phyloP scores from a whole-genome alignment of 2,113 vertebrate species.

The Lutjanus erythropterus region DNA sequence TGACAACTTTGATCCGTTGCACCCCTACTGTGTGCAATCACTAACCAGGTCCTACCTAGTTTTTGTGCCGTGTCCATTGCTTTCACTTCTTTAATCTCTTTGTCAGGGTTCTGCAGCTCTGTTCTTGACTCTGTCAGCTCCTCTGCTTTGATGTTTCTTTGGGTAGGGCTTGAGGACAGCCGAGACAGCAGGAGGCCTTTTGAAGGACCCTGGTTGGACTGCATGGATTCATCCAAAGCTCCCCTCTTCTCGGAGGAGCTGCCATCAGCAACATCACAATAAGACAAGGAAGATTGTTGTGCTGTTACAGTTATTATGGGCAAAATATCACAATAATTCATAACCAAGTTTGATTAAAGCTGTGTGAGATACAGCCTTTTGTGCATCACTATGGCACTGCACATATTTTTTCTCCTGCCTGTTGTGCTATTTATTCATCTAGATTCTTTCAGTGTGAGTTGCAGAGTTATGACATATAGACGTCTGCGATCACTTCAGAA shows the following conservation, averaged over 20 bases:
- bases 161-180: neutral
- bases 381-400: neutral
- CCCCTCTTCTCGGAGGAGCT: conserved; percentile 57
- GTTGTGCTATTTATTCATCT: too few relatives aligned
- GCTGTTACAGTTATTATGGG: neutral
- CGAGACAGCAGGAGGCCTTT: neutral
- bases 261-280: neutral
- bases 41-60: conserved; percentile 35
- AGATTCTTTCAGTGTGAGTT: too few relatives aligned
- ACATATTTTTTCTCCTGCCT: too few relatives aligned
- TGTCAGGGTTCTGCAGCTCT: neutral
- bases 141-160: neutral
- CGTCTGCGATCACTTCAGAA: too few relatives aligned
- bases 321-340: neutral
- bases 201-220: neutral
- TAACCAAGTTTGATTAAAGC: neutral
- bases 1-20: too few relatives aligned
- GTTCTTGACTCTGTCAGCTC: neutral
- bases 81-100: neutral
- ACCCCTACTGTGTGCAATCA: too few relatives aligned
- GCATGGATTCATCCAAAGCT: conserved; percentile 13
- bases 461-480: too few relatives aligned
- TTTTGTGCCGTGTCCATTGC: neutral
- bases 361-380: neutral
- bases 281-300: neutral